A percentile compares a stretch with the other conserved stretches of the same genome.
These are phyloP conservation scores for Pomatostomus ruficeps DNA, from an alignment of 2,113 vertebrate species.

Conservation along the genomic window DNA sequence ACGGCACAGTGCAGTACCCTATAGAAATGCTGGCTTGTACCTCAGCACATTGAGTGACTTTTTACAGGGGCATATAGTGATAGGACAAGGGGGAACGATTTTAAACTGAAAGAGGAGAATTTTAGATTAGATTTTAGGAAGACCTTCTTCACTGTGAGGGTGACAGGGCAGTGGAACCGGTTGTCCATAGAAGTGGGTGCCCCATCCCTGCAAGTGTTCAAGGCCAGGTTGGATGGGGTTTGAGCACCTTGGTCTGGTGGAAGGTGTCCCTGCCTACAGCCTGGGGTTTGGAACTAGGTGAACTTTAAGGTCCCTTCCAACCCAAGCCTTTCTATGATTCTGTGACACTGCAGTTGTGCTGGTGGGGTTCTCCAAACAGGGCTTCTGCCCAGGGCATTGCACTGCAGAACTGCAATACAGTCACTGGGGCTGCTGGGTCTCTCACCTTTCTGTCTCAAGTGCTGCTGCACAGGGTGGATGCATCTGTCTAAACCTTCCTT, in stretches of 20 bases:
- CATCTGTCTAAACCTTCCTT: neutral
- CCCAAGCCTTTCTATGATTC: neutral
- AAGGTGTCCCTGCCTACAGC: neutral
- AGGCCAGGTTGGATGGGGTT: neutral
- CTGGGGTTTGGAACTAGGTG: neutral
- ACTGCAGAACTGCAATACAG: neutral
- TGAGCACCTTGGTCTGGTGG: neutral
- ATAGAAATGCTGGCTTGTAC: neutral
- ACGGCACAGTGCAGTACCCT: rapidly evolving
- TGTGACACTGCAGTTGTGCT: rapidly evolving
- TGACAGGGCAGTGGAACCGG: neutral
- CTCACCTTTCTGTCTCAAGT: neutral
- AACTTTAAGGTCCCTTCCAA: neutral
- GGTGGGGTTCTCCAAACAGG: neutral
- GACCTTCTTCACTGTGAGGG: neutral
- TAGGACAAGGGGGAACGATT: neutral
- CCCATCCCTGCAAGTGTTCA: neutral
- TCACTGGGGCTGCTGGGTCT: neutral
- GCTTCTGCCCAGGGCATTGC: neutral
- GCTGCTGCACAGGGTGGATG: neutral
- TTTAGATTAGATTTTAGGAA: neutral
- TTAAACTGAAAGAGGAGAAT: neutral
- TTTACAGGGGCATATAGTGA: neutral
- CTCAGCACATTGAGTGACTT: neutral
- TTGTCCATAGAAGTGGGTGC: neutral